Evolutionary conservation across 2,113 vertebrate species (phyloP).

Genomic region (Menidia beryllina): DNA sequence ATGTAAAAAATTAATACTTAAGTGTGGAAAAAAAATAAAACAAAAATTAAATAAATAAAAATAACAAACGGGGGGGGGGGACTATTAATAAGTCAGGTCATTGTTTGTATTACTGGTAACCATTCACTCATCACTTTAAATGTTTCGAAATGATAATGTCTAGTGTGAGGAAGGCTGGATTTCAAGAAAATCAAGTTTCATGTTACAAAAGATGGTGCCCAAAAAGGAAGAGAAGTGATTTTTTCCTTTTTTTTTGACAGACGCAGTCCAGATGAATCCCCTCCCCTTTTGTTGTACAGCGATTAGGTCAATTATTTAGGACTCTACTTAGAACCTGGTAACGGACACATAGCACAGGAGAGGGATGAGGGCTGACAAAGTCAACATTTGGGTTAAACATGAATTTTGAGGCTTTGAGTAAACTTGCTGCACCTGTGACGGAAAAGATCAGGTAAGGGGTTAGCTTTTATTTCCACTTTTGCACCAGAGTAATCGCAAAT

Average conservation of each 20-base stretch:
- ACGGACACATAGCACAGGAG: background rate
- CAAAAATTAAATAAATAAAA: no score
- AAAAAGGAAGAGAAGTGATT: constrained; percentile 72
- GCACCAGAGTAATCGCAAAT: no score
- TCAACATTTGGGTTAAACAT: constrained; percentile 25
- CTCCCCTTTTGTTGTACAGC: constrained; percentile 25
- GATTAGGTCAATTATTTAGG: constrained; percentile 18
- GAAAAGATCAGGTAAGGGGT: constrained; percentile 88
- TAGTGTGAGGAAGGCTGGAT: background rate
- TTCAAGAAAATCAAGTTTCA: background rate
- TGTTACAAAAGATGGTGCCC: constrained; percentile 39
- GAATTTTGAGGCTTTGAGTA: constrained; percentile 87
- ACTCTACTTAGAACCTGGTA: background rate
- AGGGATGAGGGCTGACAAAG: constrained; percentile 18
- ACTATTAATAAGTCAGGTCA: no score
- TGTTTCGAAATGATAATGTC: background rate
- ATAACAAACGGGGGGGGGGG: no score
- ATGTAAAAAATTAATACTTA: no score
- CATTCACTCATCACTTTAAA: background rate
- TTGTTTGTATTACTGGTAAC: background rate
- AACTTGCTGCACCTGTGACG: constrained; percentile 87
- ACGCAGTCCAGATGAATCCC: constrained; percentile 1
- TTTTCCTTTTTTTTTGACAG: constrained; percentile 26
- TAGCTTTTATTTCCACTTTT: background rate
- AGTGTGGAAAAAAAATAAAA: no score